Conservation (phyloP, 2,888 invertebrate genomes). For the Thymelicus acteon region DNA sequence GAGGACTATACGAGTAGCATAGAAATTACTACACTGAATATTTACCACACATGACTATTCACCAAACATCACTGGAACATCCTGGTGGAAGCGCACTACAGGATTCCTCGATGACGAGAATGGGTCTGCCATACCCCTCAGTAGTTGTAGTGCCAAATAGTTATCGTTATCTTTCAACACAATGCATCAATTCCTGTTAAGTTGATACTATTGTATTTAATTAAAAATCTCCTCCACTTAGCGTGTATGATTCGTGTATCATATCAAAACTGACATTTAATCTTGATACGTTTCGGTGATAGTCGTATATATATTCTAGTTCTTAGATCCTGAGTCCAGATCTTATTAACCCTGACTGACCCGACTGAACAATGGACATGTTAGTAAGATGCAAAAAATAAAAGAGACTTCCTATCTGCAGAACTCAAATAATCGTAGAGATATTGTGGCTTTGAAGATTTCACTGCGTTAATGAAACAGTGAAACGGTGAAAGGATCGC, state of each 20-base stretch:
- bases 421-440: constrained; percentile 4
- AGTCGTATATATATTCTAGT: background rate
- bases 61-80: too few species aligned
- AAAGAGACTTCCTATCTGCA: background rate
- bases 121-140: too few species aligned
- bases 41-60: too few species aligned
- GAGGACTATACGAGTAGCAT: too few species aligned
- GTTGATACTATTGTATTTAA: background rate
- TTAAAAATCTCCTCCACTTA: background rate
- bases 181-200: too few species aligned
- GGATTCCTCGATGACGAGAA: too few species aligned
- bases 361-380: too few species aligned
- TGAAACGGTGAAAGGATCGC: too few species aligned
- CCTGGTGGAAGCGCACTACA: too few species aligned
- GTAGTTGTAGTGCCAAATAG: too few species aligned
- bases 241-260: background rate
- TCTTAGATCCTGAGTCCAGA: constrained; percentile 14
- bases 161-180: too few species aligned
- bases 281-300: background rate
- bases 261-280: background rate
- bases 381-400: constrained; percentile 5
- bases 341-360: background rate
- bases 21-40: too few species aligned
- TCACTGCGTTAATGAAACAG: background rate
- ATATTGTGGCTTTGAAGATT: background rate